These are phyloP conservation scores for Thymallus thymallus DNA, from an alignment of 2,113 vertebrate genomes.

Conservation along the genomic window DNA sequence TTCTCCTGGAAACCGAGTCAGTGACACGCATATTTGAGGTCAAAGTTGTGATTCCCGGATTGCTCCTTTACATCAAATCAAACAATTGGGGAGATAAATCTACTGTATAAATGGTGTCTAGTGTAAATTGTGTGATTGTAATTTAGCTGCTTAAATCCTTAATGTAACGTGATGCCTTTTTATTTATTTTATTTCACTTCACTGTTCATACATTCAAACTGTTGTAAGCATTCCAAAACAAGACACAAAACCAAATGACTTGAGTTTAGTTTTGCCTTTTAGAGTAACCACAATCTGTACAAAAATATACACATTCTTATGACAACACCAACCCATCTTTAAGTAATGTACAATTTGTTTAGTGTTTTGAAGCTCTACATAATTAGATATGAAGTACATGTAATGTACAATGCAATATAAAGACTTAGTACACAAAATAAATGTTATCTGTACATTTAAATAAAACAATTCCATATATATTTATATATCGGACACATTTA, in stretches of 20 bases:
- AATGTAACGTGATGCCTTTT: too few relatives aligned
- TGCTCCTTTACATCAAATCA: too few relatives aligned
- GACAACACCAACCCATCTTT: conserved; percentile 34
- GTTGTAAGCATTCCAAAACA: neutral
- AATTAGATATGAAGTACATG: conserved; percentile 40
- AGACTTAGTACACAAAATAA: conserved; percentile 51
- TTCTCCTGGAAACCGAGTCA: too few relatives aligned
- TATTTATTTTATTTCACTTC: too few relatives aligned
- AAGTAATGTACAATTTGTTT: conserved; percentile 45
- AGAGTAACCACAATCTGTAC: conserved; percentile 57
- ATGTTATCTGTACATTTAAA: conserved; percentile 54
- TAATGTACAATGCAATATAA: conserved; percentile 49
- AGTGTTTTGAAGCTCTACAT: conserved; percentile 50
- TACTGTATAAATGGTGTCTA: too few relatives aligned
- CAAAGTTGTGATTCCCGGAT: too few relatives aligned
- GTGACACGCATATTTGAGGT: too few relatives aligned
- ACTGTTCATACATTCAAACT: too few relatives aligned
- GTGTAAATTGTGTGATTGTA: too few relatives aligned
- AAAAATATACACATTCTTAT: conserved; percentile 56
- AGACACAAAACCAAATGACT: neutral
- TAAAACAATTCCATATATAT: conserved; percentile 49
- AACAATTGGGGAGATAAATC: too few relatives aligned
- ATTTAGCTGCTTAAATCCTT: too few relatives aligned
- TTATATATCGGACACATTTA: conserved; percentile 23
- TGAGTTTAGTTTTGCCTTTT: conserved; percentile 49